Evolutionary conservation across 2,113 vertebrate species (phyloP).

Genomic region (Tonatia bakeri): DNA sequence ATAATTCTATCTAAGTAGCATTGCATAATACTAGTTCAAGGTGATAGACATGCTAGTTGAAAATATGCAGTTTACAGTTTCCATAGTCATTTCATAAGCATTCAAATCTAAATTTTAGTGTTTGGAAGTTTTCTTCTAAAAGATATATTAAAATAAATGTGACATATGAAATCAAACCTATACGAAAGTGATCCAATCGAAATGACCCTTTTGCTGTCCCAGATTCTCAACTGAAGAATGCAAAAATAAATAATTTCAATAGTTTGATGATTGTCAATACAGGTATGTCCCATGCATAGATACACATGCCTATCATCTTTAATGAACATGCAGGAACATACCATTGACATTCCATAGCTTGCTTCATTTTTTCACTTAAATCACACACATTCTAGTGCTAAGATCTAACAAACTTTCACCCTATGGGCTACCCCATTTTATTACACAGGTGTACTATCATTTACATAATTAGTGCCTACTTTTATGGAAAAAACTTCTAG

Average conservation of each 20-base stretch:
- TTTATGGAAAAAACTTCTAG: no score
- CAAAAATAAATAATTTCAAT: neutral
- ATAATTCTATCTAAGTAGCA: neutral
- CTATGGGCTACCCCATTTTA: neutral
- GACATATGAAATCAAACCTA: neutral
- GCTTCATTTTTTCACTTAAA: conserved; percentile 1
- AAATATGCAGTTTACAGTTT: neutral
- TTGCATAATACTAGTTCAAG: neutral
- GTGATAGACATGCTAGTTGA: neutral
- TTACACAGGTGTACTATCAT: neutral
- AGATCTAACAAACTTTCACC: neutral
- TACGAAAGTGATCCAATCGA: neutral
- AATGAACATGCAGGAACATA: neutral
- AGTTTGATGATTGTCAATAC: neutral
- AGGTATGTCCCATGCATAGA: neutral
- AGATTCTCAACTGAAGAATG: neutral
- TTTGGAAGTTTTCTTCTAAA: neutral
- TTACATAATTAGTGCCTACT: neutral
- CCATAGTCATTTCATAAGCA: neutral
- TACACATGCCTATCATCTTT: neutral
- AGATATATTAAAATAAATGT: neutral
- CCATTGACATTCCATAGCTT: neutral
- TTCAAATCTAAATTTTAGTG: neutral
- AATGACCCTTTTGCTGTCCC: neutral
- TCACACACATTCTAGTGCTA: neutral